Conservation (phyloP, 2,888 invertebrate species). For the Chymomyza caudatula region DNA sequence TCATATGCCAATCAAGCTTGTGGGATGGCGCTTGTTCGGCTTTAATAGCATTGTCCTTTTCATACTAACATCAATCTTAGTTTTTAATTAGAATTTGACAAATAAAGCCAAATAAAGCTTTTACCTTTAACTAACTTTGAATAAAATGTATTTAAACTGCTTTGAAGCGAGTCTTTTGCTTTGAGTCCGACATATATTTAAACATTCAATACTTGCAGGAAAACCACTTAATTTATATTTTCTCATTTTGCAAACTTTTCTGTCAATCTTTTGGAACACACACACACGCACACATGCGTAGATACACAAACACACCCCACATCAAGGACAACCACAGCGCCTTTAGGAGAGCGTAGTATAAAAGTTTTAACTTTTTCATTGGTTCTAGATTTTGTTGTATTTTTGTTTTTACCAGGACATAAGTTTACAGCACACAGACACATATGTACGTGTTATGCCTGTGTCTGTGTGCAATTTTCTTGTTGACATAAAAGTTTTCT, state of each 20-base stretch:
- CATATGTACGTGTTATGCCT: neutral
- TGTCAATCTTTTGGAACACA: slow-evolving; percentile 33
- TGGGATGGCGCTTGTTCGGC: too few relatives aligned
- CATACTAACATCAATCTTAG: too few relatives aligned
- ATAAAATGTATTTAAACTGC: too few relatives aligned
- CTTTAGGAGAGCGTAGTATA: slow-evolving; percentile 36
- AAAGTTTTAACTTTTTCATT: slow-evolving; percentile 51
- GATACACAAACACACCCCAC: slow-evolving; percentile 7
- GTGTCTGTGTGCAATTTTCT: slow-evolving; percentile 36
- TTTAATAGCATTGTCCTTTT: too few relatives aligned
- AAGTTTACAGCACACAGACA: neutral
- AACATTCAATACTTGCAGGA: neutral
- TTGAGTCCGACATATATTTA: neutral
- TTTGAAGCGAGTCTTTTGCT: neutral
- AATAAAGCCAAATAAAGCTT: too few relatives aligned
- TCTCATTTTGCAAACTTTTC: slow-evolving; percentile 22
- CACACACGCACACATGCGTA: slow-evolving; percentile 26
- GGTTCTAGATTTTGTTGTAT: slow-evolving; percentile 34
- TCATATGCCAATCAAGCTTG: too few relatives aligned
- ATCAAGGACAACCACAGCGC: neutral
- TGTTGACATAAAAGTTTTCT: slow-evolving; percentile 64
- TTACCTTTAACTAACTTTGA: too few relatives aligned
- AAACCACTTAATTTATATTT: neutral
- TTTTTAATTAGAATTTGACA: too few relatives aligned
- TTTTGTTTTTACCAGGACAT: neutral